These are phyloP conservation scores for Pterostichus madidus DNA, from an alignment of 2,888 invertebrate species.

Conservation along the genomic window DNA sequence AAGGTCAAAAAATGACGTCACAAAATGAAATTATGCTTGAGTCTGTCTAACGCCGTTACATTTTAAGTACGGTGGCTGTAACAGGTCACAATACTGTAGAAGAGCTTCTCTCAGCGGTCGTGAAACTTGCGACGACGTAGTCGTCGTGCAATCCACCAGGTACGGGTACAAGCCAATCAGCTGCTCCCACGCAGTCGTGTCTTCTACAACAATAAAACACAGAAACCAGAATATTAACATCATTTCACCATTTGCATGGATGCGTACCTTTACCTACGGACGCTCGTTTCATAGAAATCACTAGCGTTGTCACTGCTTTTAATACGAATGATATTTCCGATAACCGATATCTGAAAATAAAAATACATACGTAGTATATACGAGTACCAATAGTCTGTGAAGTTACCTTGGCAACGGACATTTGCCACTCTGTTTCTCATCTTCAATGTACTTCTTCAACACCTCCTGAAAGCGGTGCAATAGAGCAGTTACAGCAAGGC, in stretches of 20 bases:
- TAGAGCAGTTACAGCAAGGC: slow-evolving; percentile 93
- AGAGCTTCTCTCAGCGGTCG: slow-evolving; percentile 90
- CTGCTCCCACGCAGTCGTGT: slow-evolving; percentile 94
- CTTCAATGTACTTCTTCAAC: slow-evolving; percentile 91
- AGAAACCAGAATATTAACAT: slow-evolving; percentile 68
- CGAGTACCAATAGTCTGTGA: slow-evolving; percentile 25
- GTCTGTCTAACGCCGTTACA: slow-evolving; percentile 60
- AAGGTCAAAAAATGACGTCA: slow-evolving; percentile 13
- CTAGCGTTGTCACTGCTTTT: slow-evolving; percentile 95
- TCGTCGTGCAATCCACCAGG: slow-evolving; percentile 91
- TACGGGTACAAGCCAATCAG: slow-evolving; percentile 94
- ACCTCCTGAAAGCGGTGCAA: slow-evolving; percentile 96
- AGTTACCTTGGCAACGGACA: slow-evolving; percentile 89
- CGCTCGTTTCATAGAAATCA: slow-evolving; percentile 95
- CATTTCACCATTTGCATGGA: slow-evolving; percentile 26
- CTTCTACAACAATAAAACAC: slow-evolving; percentile 80
- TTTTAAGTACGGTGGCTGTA: slow-evolving; percentile 81
- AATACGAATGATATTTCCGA: slow-evolving; percentile 98
- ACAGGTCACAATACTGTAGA: slow-evolving; percentile 91
- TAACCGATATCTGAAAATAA: slow-evolving; percentile 87
- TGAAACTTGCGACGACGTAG: slow-evolving; percentile 89
- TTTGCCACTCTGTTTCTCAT: slow-evolving; percentile 90
- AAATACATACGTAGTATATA: neutral
- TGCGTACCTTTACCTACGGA: slow-evolving; percentile 88
- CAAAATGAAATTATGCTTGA: slow-evolving; percentile 54